Base-by-base conservation (phyloP, 2,888 invertebrate species). In the Scotopteryx bipunctaria region DNA sequence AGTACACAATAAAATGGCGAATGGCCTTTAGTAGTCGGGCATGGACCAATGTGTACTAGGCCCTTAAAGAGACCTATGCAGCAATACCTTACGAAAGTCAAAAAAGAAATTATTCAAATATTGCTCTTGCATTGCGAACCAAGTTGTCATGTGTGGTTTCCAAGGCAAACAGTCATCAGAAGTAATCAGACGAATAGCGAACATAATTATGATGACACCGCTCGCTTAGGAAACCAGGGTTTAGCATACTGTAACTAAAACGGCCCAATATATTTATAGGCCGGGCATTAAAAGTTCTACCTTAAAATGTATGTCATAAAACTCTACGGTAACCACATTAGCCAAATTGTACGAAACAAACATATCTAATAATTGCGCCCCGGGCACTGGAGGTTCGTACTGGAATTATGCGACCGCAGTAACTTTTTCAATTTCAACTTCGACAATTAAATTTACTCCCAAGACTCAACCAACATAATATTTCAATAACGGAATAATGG, bases 371-470 rank as follows among this genome's bases (percentile, higher is more conserved):
- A 84, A 85, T 84, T 83, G 82, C 73, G 76, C 73, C 69, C 63
- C 66, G 67, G 71, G 76, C 73, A 70, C 71, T 67, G n/a, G 69
- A 69, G 71, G 63, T 76, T 70, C 78, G 78, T 77, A 83, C 72
- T 73, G 77, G 73, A 85, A 84, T 83, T 85, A 86, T 80, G 80
- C 78, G 80, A 79, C 83, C 81, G 75, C 75, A 71, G 66, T 80
- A 88, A 88, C 88, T 88, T 88, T 88, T 88, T 88, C 86, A 88
- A 88, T 88, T 83, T 78, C 74, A 88, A 88, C 87, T 88, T 87
- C 76, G 76, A 83, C 86, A 88, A 88, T 87, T 87, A 86, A 86
- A 86, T 88, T 84, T 83, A 82, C 78, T 80, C 73, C 66, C 69
- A 77, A 78, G 81, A 78, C 76, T 75, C 73, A 77, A 83, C 76